These are phyloP conservation scores for Chascanopsetta lugubris DNA, from an alignment of 2,113 vertebrate species.

Conservation along the genomic window DNA sequence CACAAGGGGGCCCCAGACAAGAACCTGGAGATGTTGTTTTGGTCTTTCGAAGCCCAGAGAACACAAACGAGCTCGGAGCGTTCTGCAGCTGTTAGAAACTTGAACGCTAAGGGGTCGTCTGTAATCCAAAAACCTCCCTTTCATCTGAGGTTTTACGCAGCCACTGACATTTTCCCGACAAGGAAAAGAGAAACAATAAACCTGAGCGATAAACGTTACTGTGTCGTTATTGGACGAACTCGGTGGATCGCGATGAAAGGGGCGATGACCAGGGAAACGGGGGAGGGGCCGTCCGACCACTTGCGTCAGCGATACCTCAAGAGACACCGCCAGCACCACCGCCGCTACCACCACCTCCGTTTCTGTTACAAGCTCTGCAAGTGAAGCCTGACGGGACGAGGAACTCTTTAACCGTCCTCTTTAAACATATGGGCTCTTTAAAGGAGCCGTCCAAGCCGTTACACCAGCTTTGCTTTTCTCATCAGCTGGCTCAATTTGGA, in stretches of 20 bases:
- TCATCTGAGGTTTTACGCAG: constrained; percentile 47
- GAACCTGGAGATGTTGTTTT: too few relatives aligned
- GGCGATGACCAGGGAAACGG: constrained; percentile 27
- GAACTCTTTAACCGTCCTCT: constrained; percentile 48
- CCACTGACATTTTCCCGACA: constrained; percentile 43
- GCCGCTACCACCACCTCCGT: neutral
- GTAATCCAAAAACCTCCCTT: constrained; percentile 25
- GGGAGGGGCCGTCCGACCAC: constrained; percentile 24
- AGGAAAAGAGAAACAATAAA: constrained; percentile 45
- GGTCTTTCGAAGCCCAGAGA: too few relatives aligned
- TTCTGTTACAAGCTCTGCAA: constrained; percentile 70
- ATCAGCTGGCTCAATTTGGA: constrained; percentile 65
- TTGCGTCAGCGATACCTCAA: constrained; percentile 59
- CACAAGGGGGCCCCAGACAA: too few relatives aligned
- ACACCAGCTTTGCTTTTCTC: constrained; percentile 75
- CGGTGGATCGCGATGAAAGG: constrained; percentile 46
- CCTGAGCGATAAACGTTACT: constrained; percentile 25
- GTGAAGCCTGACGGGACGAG: constrained; percentile 63
- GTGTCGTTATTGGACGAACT: constrained; percentile 8
- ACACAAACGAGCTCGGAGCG: neutral
- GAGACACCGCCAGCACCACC: constrained; percentile 24
- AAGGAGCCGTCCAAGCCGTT: constrained; percentile 49
- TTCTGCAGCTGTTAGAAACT: neutral
- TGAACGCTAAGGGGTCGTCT: too few relatives aligned
- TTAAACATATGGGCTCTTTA: constrained; percentile 63